These are phyloP conservation scores for Lepus timidus DNA, from an alignment of 2,113 vertebrate genomes.

Conservation along the genomic window DNA sequence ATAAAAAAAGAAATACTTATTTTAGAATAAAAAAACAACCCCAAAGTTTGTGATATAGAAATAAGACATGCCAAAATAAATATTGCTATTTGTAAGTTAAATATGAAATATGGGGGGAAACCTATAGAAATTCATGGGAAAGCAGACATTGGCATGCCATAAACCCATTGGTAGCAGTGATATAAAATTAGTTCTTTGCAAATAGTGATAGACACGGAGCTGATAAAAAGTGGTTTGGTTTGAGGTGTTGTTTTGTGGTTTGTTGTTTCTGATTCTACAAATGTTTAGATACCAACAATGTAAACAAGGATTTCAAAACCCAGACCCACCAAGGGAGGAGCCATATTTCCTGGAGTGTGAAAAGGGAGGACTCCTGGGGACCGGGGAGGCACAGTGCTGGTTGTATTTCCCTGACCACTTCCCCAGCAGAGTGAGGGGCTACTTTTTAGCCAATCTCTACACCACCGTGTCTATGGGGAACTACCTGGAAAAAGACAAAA, in stretches of 20 bases:
- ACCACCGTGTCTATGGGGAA: not conserved
- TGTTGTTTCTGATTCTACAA: not conserved
- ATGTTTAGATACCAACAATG: not conserved
- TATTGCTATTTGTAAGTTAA: not conserved
- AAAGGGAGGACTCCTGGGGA: not conserved
- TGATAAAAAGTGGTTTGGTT: not conserved
- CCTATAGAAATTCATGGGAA: not conserved
- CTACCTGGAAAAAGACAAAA: not conserved
- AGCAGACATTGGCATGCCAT: not conserved
- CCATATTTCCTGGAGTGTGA: no score
- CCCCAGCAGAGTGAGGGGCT: not conserved
- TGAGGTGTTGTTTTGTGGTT: not conserved
- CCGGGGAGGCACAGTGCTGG: not conserved
- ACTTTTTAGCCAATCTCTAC: not conserved
- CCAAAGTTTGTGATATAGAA: not conserved
- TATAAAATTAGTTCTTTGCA: not conserved
- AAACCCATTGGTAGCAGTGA: not conserved
- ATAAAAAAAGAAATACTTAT: not conserved
- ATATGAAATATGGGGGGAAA: not conserved
- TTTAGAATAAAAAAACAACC: not conserved
- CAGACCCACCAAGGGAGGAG: not conserved
- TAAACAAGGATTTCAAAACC: not conserved
- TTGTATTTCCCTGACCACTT: not conserved
- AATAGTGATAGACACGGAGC: not conserved
- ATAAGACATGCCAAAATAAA: not conserved